Conservation (phyloP, 2,888 invertebrate genomes). For the Calameuta idolon region DNA sequence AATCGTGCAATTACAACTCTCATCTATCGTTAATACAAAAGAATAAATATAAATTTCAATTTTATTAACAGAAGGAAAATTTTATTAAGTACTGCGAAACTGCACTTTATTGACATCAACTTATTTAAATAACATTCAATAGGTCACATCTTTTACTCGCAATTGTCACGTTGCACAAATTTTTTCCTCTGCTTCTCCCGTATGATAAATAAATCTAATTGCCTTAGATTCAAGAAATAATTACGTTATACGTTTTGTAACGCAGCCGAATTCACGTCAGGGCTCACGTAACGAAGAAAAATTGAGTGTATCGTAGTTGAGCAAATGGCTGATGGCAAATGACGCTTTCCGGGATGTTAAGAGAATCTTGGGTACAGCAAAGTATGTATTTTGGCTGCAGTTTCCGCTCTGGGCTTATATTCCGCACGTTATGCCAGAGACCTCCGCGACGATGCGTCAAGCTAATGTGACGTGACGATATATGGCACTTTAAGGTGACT, state of each 20-base stretch:
- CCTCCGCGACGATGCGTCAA: constrained; percentile 55
- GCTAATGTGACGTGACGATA: constrained; percentile 60
- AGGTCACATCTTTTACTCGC: not conserved
- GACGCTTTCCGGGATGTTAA: constrained; percentile 32
- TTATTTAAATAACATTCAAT: not conserved
- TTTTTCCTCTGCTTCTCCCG: not conserved
- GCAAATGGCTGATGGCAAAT: not conserved
- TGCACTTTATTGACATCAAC: not conserved
- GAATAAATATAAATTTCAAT: not conserved
- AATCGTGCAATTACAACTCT: not conserved
- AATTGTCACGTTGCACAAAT: too few species aligned
- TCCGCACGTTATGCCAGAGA: constrained; percentile 36
- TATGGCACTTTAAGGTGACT: constrained; percentile 53
- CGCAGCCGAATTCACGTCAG: not conserved
- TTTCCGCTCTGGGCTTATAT: constrained; percentile 40
- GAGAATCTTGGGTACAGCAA: constrained; percentile 33
- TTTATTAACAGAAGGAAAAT: not conserved
- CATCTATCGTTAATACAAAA: not conserved
- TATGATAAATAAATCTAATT: not conserved
- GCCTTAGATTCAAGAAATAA: not conserved
- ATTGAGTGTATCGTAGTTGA: not conserved
- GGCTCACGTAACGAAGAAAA: not conserved
- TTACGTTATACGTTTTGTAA: not conserved
- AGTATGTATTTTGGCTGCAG: constrained; percentile 46
- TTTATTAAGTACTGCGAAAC: not conserved